Conservation (phyloP, 2,888 invertebrate genomes). For the Anodontia alba region DNA sequence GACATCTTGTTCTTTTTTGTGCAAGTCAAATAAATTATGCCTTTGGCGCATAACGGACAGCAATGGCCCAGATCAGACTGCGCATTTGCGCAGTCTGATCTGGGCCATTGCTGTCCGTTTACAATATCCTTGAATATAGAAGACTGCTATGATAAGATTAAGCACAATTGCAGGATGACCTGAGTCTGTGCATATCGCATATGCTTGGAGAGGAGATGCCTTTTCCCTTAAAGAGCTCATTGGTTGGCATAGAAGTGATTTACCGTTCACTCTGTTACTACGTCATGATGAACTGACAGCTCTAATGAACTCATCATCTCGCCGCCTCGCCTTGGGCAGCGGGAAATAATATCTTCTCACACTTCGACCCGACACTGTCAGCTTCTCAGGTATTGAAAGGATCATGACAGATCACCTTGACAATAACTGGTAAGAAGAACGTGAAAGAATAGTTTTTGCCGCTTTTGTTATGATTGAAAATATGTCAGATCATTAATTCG, state of each 20-base stretch:
- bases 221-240: too few species aligned
- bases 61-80: too few species aligned
- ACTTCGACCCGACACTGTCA: not conserved
- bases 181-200: too few species aligned
- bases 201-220: too few species aligned
- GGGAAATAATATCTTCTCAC: not conserved
- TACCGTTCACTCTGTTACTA: not conserved
- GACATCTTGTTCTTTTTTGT: too few species aligned
- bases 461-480: slow-evolving; percentile 3
- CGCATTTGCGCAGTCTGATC: too few species aligned
- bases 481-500: slow-evolving; percentile 8
- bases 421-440: not conserved
- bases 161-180: too few species aligned
- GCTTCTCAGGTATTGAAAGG: not conserved
- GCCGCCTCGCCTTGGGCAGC: slow-evolving; percentile 11
- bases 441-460: not conserved
- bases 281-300: not conserved
- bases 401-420: not conserved
- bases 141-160: too few species aligned
- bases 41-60: too few species aligned
- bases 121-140: too few species aligned
- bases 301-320: not conserved
- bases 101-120: too few species aligned
- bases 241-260: not conserved
- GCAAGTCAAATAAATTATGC: too few species aligned